Base-by-base conservation (phyloP, 1,140 invertebrate species). In the Tetramorium simillimum region DNA sequence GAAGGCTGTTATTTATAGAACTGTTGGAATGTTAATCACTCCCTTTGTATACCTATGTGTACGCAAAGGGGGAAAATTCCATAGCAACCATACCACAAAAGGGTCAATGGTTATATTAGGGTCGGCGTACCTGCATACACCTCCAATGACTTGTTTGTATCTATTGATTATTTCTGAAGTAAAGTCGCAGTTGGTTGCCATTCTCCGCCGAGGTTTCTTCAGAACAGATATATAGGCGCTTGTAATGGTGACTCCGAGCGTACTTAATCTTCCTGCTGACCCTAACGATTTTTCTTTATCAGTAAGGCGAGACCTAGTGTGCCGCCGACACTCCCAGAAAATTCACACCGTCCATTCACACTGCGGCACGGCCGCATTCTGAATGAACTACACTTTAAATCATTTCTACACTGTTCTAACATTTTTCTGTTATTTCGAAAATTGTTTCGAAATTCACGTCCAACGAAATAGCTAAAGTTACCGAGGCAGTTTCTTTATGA, bases 111-210 rank as follows among this genome's bases (percentile, higher is more conserved):
- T 21, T 1, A 60, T 72, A 60, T 80, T 33, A 56, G 24, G 43
- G 53, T 51, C 62, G 16, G 53, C 18, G 0, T 67, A 21, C 40
- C 40, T 40, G 56, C 69, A 28, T 12, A 73, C 56, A 69, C 56
- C 5, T 53, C 18, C 24, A 51, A 18, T 53, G 70, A 85, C 37
- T 28, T 67, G 58, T 88, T 77, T 88, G 24, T 86, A 58, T 21
- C 58, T 87, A 81, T 89, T 72, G 69, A 90, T 90, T 89, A 89
- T 87, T 87, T 87, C 37, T 21, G 62, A 72, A 60, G 28, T 56
- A 43, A 67, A 87, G 60, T 40, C 49, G 53, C 60, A 6, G 21
- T 24, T 62, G 16, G 24, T 33, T 82, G 72, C 56, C 62, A 62
- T 88, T 86, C 16, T 3, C 51, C 2, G 3, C 51, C 2, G 3